phyloP scores from a whole-genome alignment of 2,888 invertebrate genomes.

The Holacanthella duospinosa region DNA sequence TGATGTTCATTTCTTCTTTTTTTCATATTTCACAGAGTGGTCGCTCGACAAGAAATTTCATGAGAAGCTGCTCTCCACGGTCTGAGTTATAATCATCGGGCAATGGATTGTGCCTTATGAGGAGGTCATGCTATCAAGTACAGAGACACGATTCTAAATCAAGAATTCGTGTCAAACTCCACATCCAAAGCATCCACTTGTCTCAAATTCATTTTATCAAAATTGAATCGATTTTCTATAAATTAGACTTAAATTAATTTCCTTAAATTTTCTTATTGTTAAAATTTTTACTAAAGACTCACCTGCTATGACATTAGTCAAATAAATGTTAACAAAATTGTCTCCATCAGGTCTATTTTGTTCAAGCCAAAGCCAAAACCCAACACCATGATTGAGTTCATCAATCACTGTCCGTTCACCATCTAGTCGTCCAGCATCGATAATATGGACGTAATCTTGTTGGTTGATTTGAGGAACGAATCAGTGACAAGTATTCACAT shows the following conservation, averaged over 20 bases:
- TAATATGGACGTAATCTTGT: slow-evolving; percentile 39
- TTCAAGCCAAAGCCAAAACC: slow-evolving; percentile 47
- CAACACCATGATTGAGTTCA: slow-evolving; percentile 42
- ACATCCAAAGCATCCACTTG: slow-evolving; percentile 38
- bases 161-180: slow-evolving; percentile 42
- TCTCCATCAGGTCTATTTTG: slow-evolving; percentile 46
- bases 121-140: too few relatives aligned
- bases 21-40: too few relatives aligned
- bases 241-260: too few relatives aligned
- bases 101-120: too few relatives aligned
- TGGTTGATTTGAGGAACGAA: slow-evolving; percentile 42
- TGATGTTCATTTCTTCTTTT: too few relatives aligned
- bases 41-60: too few relatives aligned
- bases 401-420: slow-evolving; percentile 46
- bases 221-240: slow-evolving; percentile 11
- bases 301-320: slow-evolving; percentile 42
- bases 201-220: slow-evolving; percentile 5
- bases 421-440: slow-evolving; percentile 44
- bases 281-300: too few relatives aligned
- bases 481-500: slow-evolving; percentile 40
- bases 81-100: too few relatives aligned
- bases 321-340: slow-evolving; percentile 41
- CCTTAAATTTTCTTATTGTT: too few relatives aligned
- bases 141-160: too few relatives aligned
- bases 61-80: too few relatives aligned